Base-by-base conservation (phyloP, 1,140 invertebrate species). In the Trypoxylus dichotomus region DNA sequence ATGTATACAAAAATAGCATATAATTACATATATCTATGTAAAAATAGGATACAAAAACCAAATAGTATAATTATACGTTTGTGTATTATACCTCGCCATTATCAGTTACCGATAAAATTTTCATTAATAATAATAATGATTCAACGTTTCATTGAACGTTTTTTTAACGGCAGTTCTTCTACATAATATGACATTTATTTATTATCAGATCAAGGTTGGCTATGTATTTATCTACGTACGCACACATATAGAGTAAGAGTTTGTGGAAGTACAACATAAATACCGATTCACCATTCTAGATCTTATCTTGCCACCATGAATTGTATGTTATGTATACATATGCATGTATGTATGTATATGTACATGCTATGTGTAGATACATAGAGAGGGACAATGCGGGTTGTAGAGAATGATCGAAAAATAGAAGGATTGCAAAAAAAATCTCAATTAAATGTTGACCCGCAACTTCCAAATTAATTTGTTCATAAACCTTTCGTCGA, bases 121-220 rank as follows among this genome's bases (percentile, higher is more conserved):
- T 68, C 60, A 68, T 68, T 68, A 29, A 68, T 68, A 68, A 68
- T 68, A 68, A 68, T 24, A 68, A 68, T 68, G 60, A 68, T 68
- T 68, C 24, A 68, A 68, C 60, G 27, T 68, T 68, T 68, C 60
- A 68, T 24, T 68, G 60, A 68, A 68, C 60, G 24, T 68, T 68
- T 68, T 58, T 68, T 68, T 68, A 68, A 68, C 27, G 60, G 60
- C 21, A 58, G 7, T 13, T 24, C 24, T 29, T 68, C 24, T 68
- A 27, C 13, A 29, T 68, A 68, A 68, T 27, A 68, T 29, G 60
- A 68, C 60, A 68, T 68, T 68, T 68, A 24, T 68, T 68, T 68
- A 24, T 68, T 68, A 68, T 68, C 60, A 25, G 60, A 68, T 68
- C 60, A 68, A 68, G 60, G 60, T 68, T 29, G 27, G 1, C 25